phyloP scores from a whole-genome alignment of 64 coral and sea anemone genomes.

The Pocillopora verrucosa region DNA sequence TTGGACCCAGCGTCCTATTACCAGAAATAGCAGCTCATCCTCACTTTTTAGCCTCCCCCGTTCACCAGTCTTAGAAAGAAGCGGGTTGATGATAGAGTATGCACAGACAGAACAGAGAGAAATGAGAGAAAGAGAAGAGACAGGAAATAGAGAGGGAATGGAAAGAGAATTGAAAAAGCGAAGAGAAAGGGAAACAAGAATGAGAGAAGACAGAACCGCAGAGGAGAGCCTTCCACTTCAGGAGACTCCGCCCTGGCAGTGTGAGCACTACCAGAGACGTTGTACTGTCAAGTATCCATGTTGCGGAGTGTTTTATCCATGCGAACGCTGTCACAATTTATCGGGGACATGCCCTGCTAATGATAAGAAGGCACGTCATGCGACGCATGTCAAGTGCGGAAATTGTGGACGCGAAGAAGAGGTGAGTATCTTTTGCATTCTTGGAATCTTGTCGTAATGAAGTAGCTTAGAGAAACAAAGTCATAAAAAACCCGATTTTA shows the following conservation, averaged over 20 bases:
- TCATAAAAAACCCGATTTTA: no score
- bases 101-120: neutral
- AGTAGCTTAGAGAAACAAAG: no score
- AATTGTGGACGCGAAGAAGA: conserved; percentile 45
- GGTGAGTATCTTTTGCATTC: neutral
- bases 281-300: conserved; percentile 56
- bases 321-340: conserved; percentile 79
- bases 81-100: neutral
- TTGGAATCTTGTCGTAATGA: no score
- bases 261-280: conserved; percentile 60
- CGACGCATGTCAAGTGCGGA: conserved; percentile 41
- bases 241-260: conserved; percentile 8
- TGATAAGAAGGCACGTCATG: conserved; percentile 31
- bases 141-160: neutral
- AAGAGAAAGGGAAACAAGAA: neutral
- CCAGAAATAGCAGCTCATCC: neutral
- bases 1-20: no score
- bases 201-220: neutral
- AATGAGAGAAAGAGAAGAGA: neutral
- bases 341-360: conserved; percentile 16
- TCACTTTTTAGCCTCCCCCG: neutral
- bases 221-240: conserved; percentile 7
- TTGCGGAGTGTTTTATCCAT: conserved; percentile 55
- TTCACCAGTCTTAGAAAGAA: neutral
- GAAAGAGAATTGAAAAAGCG: neutral